phyloP scores from a whole-genome alignment of 2,797 vertebrate species.

The Syngnathus acus region DNA sequence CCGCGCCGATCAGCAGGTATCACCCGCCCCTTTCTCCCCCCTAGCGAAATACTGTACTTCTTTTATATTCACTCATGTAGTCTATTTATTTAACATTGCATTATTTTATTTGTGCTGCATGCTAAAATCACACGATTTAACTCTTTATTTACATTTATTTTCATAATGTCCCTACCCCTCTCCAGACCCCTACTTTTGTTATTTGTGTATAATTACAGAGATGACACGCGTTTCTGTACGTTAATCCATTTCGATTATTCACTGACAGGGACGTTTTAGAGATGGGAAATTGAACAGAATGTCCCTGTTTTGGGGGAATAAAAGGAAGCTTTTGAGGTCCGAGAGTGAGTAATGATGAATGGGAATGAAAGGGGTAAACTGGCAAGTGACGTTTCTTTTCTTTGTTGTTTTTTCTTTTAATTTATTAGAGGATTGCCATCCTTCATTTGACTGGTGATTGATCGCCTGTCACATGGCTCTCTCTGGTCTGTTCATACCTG shows the following conservation, averaged over 20 bases:
- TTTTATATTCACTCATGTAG: slow-evolving; percentile 17
- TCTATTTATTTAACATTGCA: neutral
- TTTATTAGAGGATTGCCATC: slow-evolving; percentile 98
- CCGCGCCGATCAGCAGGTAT: slow-evolving; percentile 95
- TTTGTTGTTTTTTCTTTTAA: slow-evolving; percentile 68
- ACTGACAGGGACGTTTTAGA: slow-evolving; percentile 49
- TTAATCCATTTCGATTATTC: slow-evolving; percentile 9
- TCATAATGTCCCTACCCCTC: slow-evolving; percentile 17
- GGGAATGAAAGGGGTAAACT: slow-evolving; percentile 66
- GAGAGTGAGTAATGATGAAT: slow-evolving; percentile 70
- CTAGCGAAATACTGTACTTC: slow-evolving; percentile 8
- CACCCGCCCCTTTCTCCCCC: slow-evolving; percentile 39
- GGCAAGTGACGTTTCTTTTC: slow-evolving; percentile 67
- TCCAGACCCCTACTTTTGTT: slow-evolving; percentile 25
- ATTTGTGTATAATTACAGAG: slow-evolving; percentile 35
- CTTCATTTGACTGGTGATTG: slow-evolving; percentile 99
- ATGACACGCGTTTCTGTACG: slow-evolving; percentile 35
- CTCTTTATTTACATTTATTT: slow-evolving; percentile 22
- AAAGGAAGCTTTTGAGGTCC: slow-evolving; percentile 62
- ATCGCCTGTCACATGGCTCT: slow-evolving; percentile 95
- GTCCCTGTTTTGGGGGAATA: slow-evolving; percentile 29
- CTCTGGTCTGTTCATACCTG: slow-evolving; percentile 99
- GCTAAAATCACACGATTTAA: slow-evolving; percentile 14
- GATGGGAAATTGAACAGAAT: slow-evolving; percentile 56
- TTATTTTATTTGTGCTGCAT: slow-evolving; percentile 20